Base-by-base conservation (phyloP, 2,888 invertebrate genomes). In the Xestia sexstrigata region DNA sequence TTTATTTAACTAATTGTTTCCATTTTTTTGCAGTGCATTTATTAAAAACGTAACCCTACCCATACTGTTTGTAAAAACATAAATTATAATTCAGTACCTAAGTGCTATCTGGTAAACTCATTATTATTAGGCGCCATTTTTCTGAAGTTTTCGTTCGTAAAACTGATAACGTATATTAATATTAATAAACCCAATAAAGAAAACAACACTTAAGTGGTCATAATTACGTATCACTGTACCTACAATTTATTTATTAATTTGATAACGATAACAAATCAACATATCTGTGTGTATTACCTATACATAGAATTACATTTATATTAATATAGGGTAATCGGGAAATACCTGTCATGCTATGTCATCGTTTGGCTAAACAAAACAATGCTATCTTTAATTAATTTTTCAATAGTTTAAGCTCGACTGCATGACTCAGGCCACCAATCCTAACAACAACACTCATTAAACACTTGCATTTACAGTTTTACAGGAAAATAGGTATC, bases 1-100 rank as follows among this genome's bases (percentile, higher is more conserved):
- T 88, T 78, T 77, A 82, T 82, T 81, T 72, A 74, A 81, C 52
- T 83, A 74, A 76, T 79, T 78, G 70, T 71, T 76, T 79, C 45
- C 47, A 62, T 45, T 62, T 60, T 68, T 62, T 1, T 62, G 35
- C 62, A 35, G 35, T 67, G 15, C 35, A 45, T 74, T 20, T 62
- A 6, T 17, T 78, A 17, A 7, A 15, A 23, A 30, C 17, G 23
- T 55, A 23, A 35, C 35, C 13, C 20, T 42, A 66, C 5, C 9
- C 45, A 52, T n/a, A 11, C 8, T 76, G 47, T 30, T 58, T 55
- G 6, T 47, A 55, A 55, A n/a, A 55, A 65, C n/a, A n/a, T 13
- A 42, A n/a, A 67, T 49, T 42, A 60, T 49, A 42, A 47, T 55
- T 63, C 20, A 45, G 17, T 35, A n/a, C n/a, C n/a, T n/a, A 45